Evolutionary conservation across 2,113 vertebrate species (phyloP).

Genomic region (Pampusana beccarii): DNA sequence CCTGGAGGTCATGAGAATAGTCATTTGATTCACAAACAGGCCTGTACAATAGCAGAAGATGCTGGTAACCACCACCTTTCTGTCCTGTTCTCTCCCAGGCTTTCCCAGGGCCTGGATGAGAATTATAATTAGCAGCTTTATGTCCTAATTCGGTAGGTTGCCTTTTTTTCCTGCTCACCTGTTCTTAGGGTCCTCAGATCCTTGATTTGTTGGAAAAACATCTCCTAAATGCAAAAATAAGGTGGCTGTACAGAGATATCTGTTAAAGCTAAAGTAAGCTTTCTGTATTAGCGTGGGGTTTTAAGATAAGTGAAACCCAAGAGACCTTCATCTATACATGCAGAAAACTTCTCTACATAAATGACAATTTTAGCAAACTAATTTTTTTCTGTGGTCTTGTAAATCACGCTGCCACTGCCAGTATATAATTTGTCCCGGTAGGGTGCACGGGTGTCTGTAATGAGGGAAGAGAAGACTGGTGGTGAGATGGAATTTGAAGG

Average conservation of each 20-base stretch:
- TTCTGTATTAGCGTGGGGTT: not conserved
- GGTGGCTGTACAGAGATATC: not conserved
- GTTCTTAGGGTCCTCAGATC: not conserved
- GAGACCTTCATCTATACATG: not conserved
- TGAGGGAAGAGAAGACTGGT: not conserved
- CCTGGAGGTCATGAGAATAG: not conserved
- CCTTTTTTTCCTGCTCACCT: not conserved
- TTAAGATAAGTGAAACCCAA: not conserved
- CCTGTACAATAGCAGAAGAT: not conserved
- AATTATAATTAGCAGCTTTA: not conserved
- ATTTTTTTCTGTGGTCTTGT: not conserved
- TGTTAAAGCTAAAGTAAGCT: not conserved
- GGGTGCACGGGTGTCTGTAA: rapidly evolving
- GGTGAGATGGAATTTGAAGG: not conserved
- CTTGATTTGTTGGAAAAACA: not conserved
- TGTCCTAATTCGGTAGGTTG: not conserved
- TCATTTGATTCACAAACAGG: not conserved
- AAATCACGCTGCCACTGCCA: not conserved
- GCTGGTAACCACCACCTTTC: not conserved
- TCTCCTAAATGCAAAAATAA: not conserved
- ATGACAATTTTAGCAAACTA: not conserved
- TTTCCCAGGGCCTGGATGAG: not conserved
- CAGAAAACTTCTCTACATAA: not conserved
- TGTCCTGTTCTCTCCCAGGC: not conserved
- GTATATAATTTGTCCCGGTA: not conserved